Evolutionary conservation across 2,797 vertebrate genomes (phyloP), one percentile per base, ranked within the genome.

Genomic region (Syncerus caffer): DNA sequence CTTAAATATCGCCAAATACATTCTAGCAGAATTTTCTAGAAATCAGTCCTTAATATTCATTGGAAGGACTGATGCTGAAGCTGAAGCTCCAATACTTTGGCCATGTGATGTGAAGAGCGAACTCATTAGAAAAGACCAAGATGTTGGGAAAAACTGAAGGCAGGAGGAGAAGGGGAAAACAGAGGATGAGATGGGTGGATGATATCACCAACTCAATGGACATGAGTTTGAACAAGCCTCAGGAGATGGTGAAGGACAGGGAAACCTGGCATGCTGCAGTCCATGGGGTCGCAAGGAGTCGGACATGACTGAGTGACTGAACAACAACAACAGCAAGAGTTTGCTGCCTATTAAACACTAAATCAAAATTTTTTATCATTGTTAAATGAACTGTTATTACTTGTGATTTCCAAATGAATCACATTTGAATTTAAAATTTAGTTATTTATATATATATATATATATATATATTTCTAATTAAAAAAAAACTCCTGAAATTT

Each of bases 401-500:
- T 64, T 83, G 16, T 78, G 47, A 89, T 88, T 95, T 42, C 50
- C 7, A 83, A 80, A 58, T 90, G 67, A 96, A 57, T 93, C 29
- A 67, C 21, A 34, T 67, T 96, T 96, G 76, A 76, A 95, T 92
- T 96, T 88, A 85, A 93, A 89, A 86, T 79, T 58, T 85, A 89
- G 82, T 90, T 95, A 50, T 79, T 91, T 80, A 50, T 67, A 84
- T 87, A 85, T 15, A 7, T 4, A 76, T 96, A n/a, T n/a, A n/a
- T n/a, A n/a, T 91, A 34, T 34, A 34, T 34, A 34, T 86, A 34
- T 11, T 95, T 90, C 87, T 90, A 95, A 93, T 93, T 62, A 87
- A 96, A 96, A 60, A 71, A 76, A 50, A 13, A 53, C 1, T 90
- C 50, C 14, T 85, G 67, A 89, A 85, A 47, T 51, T 29, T 79